Base-by-base conservation (phyloP, 2,888 invertebrate species). In the Callimorpha dominula region DNA sequence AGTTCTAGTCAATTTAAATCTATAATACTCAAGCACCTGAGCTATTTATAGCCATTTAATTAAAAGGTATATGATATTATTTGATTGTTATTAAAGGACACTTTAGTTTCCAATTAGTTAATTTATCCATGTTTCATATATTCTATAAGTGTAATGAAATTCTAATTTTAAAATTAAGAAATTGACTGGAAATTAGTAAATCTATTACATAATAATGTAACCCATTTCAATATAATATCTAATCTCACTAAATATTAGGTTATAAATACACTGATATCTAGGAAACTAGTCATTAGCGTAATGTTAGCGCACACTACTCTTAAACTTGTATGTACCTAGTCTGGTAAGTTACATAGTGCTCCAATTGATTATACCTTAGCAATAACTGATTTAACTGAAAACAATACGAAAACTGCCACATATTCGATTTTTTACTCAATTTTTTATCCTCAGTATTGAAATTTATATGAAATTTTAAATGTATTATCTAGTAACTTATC, bases 371-470 rank as follows among this genome's bases (percentile, higher is more conserved):
- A 76, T 76, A 76, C 70, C 65, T 73, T 73, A 85, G 88, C 83
- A 85, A 87, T 89, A 89, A 85, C 79, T 73, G 83, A 79, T 82
- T 85, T 80, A 77, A 86, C 79, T 87, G 77, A 79, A 81, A 74
- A 50, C 66, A 76, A 79, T 89, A 90, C 89, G 86, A 86, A 89
- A 89, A 93, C 94, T 94, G 94, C 94, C 93, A 93, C 87, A 85
- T 89, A 90, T 86, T 93, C 92, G 92, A 94, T 92, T 93, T 94
- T 92, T 89, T 87, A 91, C 82, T 87, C 83, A 85, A 79, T 81
- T 84, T 31, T 91, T 90, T 90, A 91, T 89, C 84, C 87, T 86
- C 72, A 78, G 73, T 86, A 82, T 78, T 78, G 80, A 81, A 79
- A 80, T 81, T 84, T 84, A 63, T 83, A 82, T 78, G 75, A 81